Evolutionary conservation across 2,113 vertebrate species (phyloP).

Genomic region (Boleophthalmus pectinirostris): DNA sequence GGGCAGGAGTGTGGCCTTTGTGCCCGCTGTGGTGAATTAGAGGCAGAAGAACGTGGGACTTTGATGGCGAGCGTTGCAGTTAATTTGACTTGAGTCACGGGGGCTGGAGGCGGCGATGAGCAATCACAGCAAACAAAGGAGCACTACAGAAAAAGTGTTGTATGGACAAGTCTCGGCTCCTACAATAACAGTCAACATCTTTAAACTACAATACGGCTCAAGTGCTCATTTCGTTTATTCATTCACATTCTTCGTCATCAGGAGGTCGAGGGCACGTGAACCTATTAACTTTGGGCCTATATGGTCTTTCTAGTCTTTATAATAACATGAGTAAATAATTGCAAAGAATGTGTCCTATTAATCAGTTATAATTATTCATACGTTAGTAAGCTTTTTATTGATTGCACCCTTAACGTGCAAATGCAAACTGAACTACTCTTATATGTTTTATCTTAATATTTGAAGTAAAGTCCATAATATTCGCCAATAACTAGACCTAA

Average conservation of each 20-base stretch:
- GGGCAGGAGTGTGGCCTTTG: slow-evolving; percentile 6
- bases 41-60: not conserved
- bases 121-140: slow-evolving; percentile 2
- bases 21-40: not conserved
- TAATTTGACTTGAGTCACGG: slow-evolving; percentile 7
- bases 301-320: not conserved
- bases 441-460: not conserved
- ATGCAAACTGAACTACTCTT: not conserved
- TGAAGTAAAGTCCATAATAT: not conserved
- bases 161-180: not conserved
- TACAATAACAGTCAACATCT: slow-evolving; percentile 1
- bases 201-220: not conserved
- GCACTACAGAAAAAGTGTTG: not conserved
- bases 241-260: not conserved
- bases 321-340: not conserved
- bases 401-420: not conserved
- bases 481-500: no score
- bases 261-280: not conserved
- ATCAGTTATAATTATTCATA: not conserved
- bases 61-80: not conserved
- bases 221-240: not conserved
- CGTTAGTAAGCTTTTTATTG: not conserved
- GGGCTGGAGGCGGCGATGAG: not conserved
- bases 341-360: not conserved
- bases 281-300: not conserved